Base-by-base conservation (phyloP, 53 echinoderm and acorn worm genomes). In the Hippasteria phrygiana region DNA sequence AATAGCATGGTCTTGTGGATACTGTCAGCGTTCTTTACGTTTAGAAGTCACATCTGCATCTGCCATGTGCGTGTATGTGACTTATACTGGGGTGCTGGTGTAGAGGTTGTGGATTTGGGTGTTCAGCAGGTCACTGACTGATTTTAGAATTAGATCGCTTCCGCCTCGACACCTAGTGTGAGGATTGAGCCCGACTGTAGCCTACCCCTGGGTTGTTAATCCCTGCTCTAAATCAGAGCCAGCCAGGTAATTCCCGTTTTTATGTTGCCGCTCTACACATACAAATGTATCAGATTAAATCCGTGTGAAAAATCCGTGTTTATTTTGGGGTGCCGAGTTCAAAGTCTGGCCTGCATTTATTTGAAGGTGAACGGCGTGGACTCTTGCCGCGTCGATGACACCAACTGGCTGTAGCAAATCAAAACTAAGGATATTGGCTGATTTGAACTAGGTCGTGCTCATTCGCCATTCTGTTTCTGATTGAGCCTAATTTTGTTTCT, bases 121-220 rank as follows among this genome's bases (percentile, higher is more conserved):
- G 34, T 13, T 67, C 37, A 36, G 36, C 9, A 35, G 85, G 85
- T 85, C 71, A 71, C 5, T 85, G 85, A 85, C 69, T 50, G 70
- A 16, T 41, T 36, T 31, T 12, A 26, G 26, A 63, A 81, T 81
- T 63, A 81, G 64, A 24, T 81, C 28, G 8, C 47, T 85, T 85
- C 85, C 85, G 50, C 35, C 85, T 71, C 71, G 85, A 85, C 85
- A 85, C 85, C 85, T 85, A 10, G 6, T 32, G 71, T 85, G 85
- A 50, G 53, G 85, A 85, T 71, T 71, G 50, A 69, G 40, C 50
- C 85, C 71, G 71, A 70, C 70, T 38, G 34, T 27, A 62, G 0
- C 17, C 28, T n/a, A 56, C 55, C 78, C 54, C 10, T 55, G 59
- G n/a, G 2, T 22, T 8, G 59, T 24, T 5, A 16, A 54, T 54